Evolutionary conservation across 1,140 invertebrate species (phyloP).

Genomic region (Whitmania pigra): DNA sequence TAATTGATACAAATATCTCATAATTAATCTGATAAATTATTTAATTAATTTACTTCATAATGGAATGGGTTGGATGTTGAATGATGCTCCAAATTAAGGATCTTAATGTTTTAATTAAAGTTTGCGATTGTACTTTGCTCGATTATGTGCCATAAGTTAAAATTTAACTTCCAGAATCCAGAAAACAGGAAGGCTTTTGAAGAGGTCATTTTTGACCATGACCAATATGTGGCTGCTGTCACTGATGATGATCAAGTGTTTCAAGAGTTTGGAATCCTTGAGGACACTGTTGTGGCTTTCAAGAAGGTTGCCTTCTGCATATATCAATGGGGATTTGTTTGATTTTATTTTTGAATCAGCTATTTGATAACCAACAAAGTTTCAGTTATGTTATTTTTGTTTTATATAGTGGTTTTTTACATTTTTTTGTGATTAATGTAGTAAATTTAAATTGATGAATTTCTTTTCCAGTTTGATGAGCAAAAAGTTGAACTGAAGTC

Average conservation of each 20-base stretch:
- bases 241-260: conserved; percentile 62
- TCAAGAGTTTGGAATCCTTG: conserved; percentile 55
- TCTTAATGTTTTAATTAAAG: no score
- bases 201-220: conserved; percentile 60
- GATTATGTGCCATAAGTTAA: no score
- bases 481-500: conserved; percentile 64
- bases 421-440: no score
- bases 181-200: neutral
- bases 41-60: no score
- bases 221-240: conserved; percentile 80
- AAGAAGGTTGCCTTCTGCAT: conserved; percentile 60
- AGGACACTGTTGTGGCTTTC: conserved; percentile 65
- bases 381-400: no score
- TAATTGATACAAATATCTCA: no score
- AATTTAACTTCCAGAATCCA: neutral
- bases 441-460: no score
- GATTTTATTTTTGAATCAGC: neutral
- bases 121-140: no score
- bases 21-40: no score
- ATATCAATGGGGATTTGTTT: neutral
- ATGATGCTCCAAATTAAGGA: no score
- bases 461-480: conserved; percentile 70
- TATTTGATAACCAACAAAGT: neutral
- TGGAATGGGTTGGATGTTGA: no score
- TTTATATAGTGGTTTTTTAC: no score